Evolutionary conservation across 2,113 vertebrate species (phyloP), one percentile per base, ranked within the genome.

Genomic region (Otus sunia): DNA sequence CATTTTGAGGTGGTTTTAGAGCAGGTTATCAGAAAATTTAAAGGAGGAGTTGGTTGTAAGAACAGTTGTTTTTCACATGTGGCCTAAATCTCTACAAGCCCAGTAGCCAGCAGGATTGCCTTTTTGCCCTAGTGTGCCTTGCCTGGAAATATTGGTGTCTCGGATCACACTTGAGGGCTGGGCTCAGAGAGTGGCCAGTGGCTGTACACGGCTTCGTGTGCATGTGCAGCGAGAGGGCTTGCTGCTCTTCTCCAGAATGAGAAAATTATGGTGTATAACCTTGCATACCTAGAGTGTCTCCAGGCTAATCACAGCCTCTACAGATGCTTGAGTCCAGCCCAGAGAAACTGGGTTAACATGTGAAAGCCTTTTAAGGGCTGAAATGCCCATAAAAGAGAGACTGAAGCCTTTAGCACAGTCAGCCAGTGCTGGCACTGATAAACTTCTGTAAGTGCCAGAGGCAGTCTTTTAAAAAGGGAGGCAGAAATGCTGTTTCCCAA

Each of bases 281-380:
- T 55, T 43, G 45, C 30, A 10, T 9, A 17, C 30, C n/a, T 60
- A 20, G 39, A 69, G 58, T 4, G 0, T 72, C 30, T 55, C 52
- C 73, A 64, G 80, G 49, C 32, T 94, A 76, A 94, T 92, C 78
- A 76, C 88, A 96, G 78, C 78, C 79, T 93, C 56, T 91, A 5
- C 47, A 59, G 29, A 27, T 56, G 47, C 87, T 85, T 39, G 25
- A 80, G 73, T 68, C 63, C 43, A 84, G 67, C 86, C 86, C 41
- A 69, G 64, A 72, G 56, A 74, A 91, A 91, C 64, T 93, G 72
- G 81, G 58, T 88, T 90, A 83, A 88, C 73, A 10, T 4, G 26
- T 74, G 34, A 73, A 53, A 96, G 15, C 52, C 25, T 89, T 91
- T 72, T 36, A 75, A 89, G 58, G 45, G 34, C 34, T 74, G 41